Evolutionary conservation across 2,888 invertebrate genomes (phyloP).

Genomic region (Apocheima hispidaria): DNA sequence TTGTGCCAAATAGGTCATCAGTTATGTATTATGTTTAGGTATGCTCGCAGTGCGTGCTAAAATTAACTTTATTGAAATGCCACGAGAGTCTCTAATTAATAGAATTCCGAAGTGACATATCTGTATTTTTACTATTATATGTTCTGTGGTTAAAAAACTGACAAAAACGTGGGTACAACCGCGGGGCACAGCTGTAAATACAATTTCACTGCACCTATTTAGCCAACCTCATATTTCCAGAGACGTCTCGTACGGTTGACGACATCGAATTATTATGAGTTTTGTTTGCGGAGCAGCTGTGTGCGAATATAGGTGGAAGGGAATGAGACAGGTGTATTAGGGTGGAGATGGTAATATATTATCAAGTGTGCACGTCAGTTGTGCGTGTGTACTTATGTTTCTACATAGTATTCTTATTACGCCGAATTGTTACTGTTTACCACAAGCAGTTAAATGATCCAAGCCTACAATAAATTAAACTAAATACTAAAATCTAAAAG

Average conservation of each 20-base stretch:
- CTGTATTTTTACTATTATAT: too few species aligned
- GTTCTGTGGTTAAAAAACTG: background rate
- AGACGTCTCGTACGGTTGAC: conserved; percentile 44
- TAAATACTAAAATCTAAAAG: too few species aligned
- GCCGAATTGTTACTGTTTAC: background rate
- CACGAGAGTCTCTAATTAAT: too few species aligned
- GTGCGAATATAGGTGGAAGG: conserved; percentile 26
- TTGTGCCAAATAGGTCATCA: too few species aligned
- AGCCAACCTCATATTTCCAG: conserved; percentile 44
- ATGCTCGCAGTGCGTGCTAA: too few species aligned
- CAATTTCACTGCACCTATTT: conserved; percentile 3
- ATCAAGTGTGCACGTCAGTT: conserved; percentile 7
- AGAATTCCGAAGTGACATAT: too few species aligned
- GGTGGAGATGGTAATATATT: conserved; percentile 20
- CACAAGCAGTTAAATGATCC: too few species aligned
- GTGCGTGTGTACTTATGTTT: background rate
- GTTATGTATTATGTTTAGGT: too few species aligned
- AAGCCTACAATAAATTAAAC: too few species aligned
- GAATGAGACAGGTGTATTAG: conserved; percentile 32
- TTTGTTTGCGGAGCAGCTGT: conserved; percentile 35
- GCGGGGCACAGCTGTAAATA: background rate
- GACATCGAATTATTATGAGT: conserved; percentile 40
- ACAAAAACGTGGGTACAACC: background rate
- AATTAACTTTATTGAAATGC: too few species aligned
- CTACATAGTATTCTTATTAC: too few species aligned